Evolutionary conservation across 2,888 invertebrate genomes (phyloP).

Genomic region (Diarsia mendica): DNA sequence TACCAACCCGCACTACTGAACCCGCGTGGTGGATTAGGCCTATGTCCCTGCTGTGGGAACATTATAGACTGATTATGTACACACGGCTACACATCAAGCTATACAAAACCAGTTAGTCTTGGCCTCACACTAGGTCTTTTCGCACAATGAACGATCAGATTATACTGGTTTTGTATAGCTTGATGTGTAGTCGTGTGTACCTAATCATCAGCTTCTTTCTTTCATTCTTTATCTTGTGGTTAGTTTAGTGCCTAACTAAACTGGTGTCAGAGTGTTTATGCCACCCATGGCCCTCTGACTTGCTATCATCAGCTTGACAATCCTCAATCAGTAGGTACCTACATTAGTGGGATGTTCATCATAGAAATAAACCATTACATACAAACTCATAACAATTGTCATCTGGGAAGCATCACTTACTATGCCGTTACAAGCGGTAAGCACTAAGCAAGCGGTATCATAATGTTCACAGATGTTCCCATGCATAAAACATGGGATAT

Average conservation of each 20-base stretch:
- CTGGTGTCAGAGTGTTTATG: too few relatives aligned
- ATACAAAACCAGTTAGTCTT: too few relatives aligned
- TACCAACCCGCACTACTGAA: neutral
- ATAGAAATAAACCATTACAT: neutral
- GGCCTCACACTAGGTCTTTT: too few relatives aligned
- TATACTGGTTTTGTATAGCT: too few relatives aligned
- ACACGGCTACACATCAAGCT: too few relatives aligned
- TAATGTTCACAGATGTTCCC: slow-evolving; percentile 12
- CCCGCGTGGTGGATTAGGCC: neutral
- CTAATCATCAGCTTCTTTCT: too few relatives aligned
- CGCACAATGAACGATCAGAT: too few relatives aligned
- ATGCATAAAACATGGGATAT: slow-evolving; percentile 1
- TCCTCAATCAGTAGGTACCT: neutral
- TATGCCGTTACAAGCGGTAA: slow-evolving; percentile 11
- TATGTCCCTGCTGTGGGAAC: neutral
- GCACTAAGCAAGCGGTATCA: slow-evolving; percentile 1
- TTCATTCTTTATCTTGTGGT: too few relatives aligned
- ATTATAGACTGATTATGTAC: neutral
- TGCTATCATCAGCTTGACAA: neutral
- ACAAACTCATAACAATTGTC: slow-evolving; percentile 13
- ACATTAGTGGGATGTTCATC: neutral
- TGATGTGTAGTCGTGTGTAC: too few relatives aligned
- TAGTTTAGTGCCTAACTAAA: too few relatives aligned
- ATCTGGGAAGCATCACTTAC: slow-evolving; percentile 36
- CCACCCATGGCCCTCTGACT: too few relatives aligned